Base-by-base conservation (phyloP, 2,888 invertebrate genomes). In the Bellardia bayeri region DNA sequence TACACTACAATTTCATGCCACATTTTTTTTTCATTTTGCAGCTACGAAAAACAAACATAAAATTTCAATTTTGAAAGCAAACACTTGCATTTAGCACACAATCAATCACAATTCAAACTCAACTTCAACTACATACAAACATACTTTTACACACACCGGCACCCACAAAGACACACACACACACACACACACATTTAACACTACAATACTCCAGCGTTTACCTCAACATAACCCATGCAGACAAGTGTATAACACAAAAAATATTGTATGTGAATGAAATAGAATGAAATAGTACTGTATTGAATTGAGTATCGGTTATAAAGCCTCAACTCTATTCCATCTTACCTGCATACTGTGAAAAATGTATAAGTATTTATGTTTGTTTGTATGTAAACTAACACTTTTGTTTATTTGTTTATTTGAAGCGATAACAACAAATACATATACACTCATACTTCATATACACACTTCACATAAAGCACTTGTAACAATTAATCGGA, bases 51-150 rank as follows among this genome's bases (percentile, higher is more conserved):
- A 75, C 69, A 85, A 87, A 87, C 84, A 87, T 58, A 82, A 74
- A 87, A 75, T 85, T 87, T 85, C 87, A 87, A 87, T 87, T 85
- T 87, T 82, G 61, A 85, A 85, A 85, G 82, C 82, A 85, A 85
- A 87, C 85, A 85, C 79, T 87, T 82, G 82, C 82, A 82, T 82
- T 87, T 82, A 74, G 84, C 74, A 71, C 87, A 87, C 82, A 87
- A 82, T 85, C 87, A 87, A 85, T 85, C 87, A 85, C 87, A 85
- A 71, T 79, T 75, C 40, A 61, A 75, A 80, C 54, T 80, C 54
- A 72, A 78, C 56, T 54, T 58, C 78, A 74, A 74, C 74, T 68
- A 68, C 68, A 37, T 72, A 54, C 42, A 14, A n/a, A 54, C 42
- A 14, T 9, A 13, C 63, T 42, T 40, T 37, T 37, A 56, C 42